Evolutionary conservation across 2,888 invertebrate species (phyloP).

Genomic region (Acholoe squamosa): DNA sequence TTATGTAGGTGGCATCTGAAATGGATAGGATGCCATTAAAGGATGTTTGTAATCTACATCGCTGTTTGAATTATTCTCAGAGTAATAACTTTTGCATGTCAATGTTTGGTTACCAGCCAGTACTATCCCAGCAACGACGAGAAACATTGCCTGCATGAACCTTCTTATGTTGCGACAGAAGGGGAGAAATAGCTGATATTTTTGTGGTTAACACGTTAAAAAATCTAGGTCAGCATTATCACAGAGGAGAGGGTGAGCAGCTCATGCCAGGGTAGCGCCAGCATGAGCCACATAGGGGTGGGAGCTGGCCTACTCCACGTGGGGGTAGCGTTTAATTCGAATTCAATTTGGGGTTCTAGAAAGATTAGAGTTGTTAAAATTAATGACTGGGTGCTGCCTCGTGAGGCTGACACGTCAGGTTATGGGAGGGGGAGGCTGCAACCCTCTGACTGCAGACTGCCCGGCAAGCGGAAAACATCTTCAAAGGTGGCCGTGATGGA

Average conservation of each 20-base stretch:
- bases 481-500: slow-evolving; percentile 50
- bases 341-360: slow-evolving; percentile 40
- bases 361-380: slow-evolving; percentile 54
- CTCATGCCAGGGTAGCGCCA: neutral
- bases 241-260: neutral
- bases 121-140: neutral
- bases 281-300: neutral
- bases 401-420: neutral
- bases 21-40: neutral
- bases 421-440: neutral
- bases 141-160: neutral
- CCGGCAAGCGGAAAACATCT: slow-evolving; percentile 43
- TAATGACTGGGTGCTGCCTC: slow-evolving; percentile 35
- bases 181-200: neutral
- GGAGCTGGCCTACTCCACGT: neutral
- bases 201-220: neutral
- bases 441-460: neutral
- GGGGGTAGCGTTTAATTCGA: slow-evolving; percentile 39
- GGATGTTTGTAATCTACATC: neutral
- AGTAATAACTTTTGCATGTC: too few relatives aligned
- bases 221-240: slow-evolving; percentile 19
- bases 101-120: neutral
- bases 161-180: neutral
- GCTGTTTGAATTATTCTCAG: neutral
- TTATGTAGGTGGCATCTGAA: neutral